These are phyloP conservation scores for pig (Sus scrofa) DNA, from an alignment of 2,113 vertebrate species.

Conservation along the genomic window DNA sequence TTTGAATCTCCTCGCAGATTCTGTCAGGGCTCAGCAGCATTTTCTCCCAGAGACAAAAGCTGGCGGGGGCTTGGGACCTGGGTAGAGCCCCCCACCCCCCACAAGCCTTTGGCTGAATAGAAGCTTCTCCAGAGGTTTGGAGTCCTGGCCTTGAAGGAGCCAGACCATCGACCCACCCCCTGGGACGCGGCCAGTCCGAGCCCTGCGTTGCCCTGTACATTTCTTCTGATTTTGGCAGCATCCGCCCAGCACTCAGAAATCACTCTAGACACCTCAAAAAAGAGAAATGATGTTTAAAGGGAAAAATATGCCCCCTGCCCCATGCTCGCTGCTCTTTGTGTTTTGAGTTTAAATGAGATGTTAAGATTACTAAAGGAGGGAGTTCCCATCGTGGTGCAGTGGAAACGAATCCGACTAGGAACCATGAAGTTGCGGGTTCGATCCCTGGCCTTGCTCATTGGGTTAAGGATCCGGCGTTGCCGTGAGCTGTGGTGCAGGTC, in stretches of 20 bases:
- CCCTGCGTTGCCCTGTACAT: not conserved
- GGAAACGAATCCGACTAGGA: no score
- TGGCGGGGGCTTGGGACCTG: constrained; percentile 66
- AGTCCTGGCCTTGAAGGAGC: constrained; percentile 61
- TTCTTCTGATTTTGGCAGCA: constrained; percentile 15
- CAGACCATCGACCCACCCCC: constrained; percentile 25
- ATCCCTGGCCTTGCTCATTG: no score
- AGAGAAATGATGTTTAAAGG: not conserved
- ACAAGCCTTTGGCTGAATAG: constrained; percentile 79
- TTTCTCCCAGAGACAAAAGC: constrained; percentile 77
- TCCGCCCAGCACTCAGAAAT: not conserved
- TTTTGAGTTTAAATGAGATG: not conserved
- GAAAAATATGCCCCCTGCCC: not conserved
- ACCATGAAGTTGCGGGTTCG: no score
- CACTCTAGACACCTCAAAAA: not conserved
- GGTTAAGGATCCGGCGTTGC: no score
- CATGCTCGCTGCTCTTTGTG: not conserved
- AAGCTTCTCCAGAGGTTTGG: constrained; percentile 72
- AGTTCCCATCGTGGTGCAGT: no score
- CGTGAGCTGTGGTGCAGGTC: no score
- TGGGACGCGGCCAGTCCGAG: constrained; percentile 64
- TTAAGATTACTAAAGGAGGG: not conserved
- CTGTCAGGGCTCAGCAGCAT: constrained; percentile 82
- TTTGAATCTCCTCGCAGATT: constrained; percentile 82
- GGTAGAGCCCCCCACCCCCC: constrained; percentile 76